These are phyloP conservation scores for Tetrao urogallus DNA, from an alignment of 2,113 vertebrate genomes.

Conservation along the genomic window DNA sequence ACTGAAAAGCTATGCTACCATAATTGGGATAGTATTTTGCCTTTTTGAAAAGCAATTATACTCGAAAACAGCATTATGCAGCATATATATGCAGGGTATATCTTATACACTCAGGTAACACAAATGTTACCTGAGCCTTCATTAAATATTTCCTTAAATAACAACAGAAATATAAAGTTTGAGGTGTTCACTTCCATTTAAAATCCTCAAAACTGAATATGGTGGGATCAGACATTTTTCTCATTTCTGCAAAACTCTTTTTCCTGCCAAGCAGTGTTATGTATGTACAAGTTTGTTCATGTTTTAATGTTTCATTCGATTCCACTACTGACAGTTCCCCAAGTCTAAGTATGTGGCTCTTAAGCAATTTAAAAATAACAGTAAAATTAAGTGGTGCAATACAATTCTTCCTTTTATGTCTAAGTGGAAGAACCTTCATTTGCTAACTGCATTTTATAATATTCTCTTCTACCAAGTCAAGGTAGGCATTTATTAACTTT, in stretches of 20 bases:
- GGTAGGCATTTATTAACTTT: background rate
- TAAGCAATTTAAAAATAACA: background rate
- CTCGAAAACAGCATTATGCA: background rate
- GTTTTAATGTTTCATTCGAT: background rate
- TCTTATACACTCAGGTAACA: background rate
- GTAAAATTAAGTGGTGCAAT: background rate
- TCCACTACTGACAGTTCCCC: background rate
- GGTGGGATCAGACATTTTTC: background rate
- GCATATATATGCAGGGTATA: background rate
- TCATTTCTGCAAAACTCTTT: background rate
- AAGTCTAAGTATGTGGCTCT: background rate
- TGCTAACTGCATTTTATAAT: background rate
- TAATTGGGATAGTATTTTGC: background rate
- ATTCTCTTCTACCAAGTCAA: background rate
- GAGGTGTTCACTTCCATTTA: background rate
- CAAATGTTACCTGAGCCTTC: background rate
- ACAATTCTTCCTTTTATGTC: background rate
- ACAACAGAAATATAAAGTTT: background rate
- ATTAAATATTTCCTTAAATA: background rate
- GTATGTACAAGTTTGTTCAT: background rate
- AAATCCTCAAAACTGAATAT: background rate
- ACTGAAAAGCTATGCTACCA: background rate
- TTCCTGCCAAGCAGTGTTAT: background rate
- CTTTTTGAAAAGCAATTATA: slow-evolving; percentile 11
- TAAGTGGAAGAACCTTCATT: background rate